phyloP scores from a whole-genome alignment of 2,113 vertebrate genomes.

The Leucopternis melanops region DNA sequence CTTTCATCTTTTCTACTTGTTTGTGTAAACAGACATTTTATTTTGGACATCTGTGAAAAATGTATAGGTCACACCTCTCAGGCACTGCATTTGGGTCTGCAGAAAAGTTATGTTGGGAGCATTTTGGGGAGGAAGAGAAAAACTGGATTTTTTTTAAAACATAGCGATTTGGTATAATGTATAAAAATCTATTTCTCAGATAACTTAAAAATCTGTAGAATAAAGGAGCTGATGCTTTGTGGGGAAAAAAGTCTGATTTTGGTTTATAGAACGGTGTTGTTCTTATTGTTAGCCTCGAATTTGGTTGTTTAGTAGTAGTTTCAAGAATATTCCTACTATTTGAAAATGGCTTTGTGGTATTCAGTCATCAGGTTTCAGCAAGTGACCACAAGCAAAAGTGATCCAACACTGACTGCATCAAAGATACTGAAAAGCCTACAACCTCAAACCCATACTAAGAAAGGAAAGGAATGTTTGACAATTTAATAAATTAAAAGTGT shows the following conservation, averaged over 20 bases:
- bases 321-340: not conserved
- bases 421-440: not conserved
- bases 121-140: not conserved
- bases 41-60: not conserved
- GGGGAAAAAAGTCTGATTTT: not conserved
- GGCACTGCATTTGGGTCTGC: not conserved
- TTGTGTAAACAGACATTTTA: not conserved
- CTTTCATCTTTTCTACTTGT: not conserved
- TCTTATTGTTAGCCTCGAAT: not conserved
- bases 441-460: not conserved
- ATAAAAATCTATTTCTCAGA: not conserved
- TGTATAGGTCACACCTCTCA: not conserved
- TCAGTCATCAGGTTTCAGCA: not conserved
- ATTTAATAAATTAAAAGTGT: not conserved
- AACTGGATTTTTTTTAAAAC: fast-evolving
- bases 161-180: not conserved
- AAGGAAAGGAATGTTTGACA: not conserved
- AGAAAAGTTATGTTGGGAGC: not conserved
- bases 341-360: not conserved
- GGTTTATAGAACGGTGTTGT: not conserved
- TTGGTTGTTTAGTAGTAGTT: not conserved
- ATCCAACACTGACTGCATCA: not conserved
- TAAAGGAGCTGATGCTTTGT: not conserved
- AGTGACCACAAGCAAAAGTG: not conserved
- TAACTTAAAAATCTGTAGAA: not conserved